Conservation (phyloP, 2,113 vertebrate genomes). For the Tachycineta bicolor region DNA sequence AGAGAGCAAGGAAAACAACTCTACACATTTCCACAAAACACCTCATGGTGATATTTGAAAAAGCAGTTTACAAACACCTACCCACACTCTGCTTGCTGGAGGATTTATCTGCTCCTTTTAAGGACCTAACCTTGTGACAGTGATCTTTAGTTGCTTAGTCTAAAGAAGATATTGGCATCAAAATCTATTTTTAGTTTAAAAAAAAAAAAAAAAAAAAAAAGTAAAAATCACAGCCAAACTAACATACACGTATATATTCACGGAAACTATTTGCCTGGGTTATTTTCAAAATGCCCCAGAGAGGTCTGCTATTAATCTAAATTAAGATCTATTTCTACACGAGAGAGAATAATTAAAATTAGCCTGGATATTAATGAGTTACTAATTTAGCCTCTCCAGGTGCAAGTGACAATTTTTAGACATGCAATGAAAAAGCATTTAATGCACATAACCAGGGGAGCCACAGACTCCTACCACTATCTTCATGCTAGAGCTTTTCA, state of each 20-base stretch:
- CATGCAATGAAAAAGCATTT: not conserved
- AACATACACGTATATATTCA: not conserved
- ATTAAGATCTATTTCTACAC: not conserved
- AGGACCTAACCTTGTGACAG: not conserved
- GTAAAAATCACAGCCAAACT: not conserved
- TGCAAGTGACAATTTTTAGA: not conserved
- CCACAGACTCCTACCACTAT: accelerated
- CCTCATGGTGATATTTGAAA: not conserved
- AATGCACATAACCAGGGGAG: not conserved
- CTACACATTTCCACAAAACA: not conserved
- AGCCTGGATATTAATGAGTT: not conserved
- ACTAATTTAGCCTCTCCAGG: not conserved
- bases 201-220: not conserved
- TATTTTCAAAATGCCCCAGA: not conserved
- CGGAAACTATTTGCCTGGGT: not conserved
- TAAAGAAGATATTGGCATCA: not conserved
- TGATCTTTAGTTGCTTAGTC: not conserved
- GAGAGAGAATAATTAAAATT: not conserved
- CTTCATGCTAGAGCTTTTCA: not conserved
- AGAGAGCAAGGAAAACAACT: not conserved
- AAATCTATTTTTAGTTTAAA: not conserved
- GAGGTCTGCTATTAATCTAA: not conserved
- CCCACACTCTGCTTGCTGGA: not conserved
- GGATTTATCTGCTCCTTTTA: not conserved
- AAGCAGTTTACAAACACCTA: not conserved